Percentiles rank a stretch among this genome's conserved stretches.
Evolutionary conservation across 2,797 vertebrate species (phyloP).

Genomic region (Masticophis lateralis): DNA sequence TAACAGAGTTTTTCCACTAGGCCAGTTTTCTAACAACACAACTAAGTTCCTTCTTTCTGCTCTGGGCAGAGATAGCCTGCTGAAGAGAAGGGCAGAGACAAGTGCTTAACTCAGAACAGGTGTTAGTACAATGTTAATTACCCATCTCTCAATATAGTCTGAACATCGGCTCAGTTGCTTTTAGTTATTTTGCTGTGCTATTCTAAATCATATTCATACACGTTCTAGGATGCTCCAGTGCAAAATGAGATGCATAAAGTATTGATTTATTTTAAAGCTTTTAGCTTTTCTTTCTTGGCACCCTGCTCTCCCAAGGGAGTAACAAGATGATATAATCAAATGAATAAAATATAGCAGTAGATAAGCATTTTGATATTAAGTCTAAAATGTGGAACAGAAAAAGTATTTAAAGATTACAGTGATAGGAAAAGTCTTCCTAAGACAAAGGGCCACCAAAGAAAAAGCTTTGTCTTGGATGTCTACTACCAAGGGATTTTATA

Average conservation of each 20-base stretch:
- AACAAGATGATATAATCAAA: neutral
- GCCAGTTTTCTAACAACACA: neutral
- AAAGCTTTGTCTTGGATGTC: neutral
- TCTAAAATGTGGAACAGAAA: neutral
- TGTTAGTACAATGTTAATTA: conserved; percentile 3
- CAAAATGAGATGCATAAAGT: neutral
- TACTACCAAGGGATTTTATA: neutral
- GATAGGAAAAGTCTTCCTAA: neutral
- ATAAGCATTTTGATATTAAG: neutral
- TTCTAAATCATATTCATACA: neutral
- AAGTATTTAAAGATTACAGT: neutral
- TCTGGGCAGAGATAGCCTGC: neutral
- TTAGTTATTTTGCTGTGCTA: neutral
- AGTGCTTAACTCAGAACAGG: neutral
- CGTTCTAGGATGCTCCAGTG: neutral
- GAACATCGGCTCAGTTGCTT: neutral
- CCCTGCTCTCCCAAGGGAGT: neutral
- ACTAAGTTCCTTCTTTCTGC: neutral
- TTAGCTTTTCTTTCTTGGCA: neutral
- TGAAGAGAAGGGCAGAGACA: neutral
- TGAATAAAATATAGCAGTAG: neutral
- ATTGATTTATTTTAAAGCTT: neutral
- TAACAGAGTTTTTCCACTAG: conserved; percentile 21
- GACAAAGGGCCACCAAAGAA: neutral
- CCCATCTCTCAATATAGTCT: neutral